Conservation (phyloP, 2,888 invertebrate genomes). For the Ecliptopera silaceata region DNA sequence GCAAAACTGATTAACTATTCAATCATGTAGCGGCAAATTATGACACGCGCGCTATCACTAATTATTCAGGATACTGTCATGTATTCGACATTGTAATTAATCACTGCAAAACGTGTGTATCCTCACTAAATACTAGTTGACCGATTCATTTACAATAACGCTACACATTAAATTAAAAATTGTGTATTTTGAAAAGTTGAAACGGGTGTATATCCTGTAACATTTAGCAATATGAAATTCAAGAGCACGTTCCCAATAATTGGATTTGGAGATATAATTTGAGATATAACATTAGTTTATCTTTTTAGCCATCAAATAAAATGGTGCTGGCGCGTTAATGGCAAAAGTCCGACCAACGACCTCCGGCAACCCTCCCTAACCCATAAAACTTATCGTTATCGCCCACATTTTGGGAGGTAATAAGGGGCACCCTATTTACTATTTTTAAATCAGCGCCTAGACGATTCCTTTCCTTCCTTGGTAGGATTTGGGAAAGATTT, state of each 20-base stretch:
- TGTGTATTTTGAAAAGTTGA: too few relatives aligned
- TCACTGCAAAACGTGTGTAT: slow-evolving; percentile 9
- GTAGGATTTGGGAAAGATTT: not conserved
- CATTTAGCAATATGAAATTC: slow-evolving; percentile 4
- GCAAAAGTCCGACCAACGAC: slow-evolving; percentile 19
- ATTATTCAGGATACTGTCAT: slow-evolving; percentile 18
- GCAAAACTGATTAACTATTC: not conserved
- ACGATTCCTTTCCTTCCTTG: slow-evolving; percentile 3
- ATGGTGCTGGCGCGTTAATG: slow-evolving; percentile 18
- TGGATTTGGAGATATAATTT: slow-evolving; percentile 16
- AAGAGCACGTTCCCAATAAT: slow-evolving; percentile 12
- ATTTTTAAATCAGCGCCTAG: slow-evolving; percentile 13
- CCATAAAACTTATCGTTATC: slow-evolving; percentile 28
- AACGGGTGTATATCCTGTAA: slow-evolving; percentile 11
- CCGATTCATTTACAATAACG: too few relatives aligned
- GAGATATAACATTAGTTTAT: slow-evolving; percentile 18
- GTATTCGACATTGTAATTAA: slow-evolving; percentile 26
- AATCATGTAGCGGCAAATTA: not conserved
- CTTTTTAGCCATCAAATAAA: slow-evolving; percentile 14
- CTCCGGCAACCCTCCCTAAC: slow-evolving; percentile 19
- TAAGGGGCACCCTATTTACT: slow-evolving; percentile 16
- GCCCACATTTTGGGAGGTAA: slow-evolving; percentile 20
- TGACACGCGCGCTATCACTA: not conserved
- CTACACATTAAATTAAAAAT: too few relatives aligned
- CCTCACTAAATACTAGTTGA: too few relatives aligned